Percentiles rank a stretch among this genome's conserved stretches.
phyloP scores from a whole-genome alignment of 2,888 invertebrate species.

The Hemicrepidius hirtus region DNA sequence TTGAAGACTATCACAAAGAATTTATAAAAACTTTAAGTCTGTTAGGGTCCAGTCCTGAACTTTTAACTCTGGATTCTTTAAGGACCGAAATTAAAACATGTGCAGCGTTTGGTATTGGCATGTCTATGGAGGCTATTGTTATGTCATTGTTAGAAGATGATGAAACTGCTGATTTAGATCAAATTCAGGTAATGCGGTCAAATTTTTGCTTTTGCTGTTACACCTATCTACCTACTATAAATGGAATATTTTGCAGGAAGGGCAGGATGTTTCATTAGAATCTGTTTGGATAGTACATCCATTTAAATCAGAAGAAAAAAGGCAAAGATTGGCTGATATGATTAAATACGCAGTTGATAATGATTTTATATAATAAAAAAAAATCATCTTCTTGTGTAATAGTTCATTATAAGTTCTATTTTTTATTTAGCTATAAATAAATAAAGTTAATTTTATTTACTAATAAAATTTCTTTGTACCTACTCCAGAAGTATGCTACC shows the following conservation, averaged over 20 bases:
- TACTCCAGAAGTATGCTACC: too few species aligned
- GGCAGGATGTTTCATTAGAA: constrained; percentile 75
- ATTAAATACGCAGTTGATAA: constrained; percentile 79
- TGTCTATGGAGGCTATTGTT: constrained; percentile 77
- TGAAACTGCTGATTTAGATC: constrained; percentile 76
- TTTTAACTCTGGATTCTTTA: constrained; percentile 75
- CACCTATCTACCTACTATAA: too few species aligned
- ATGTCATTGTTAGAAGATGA: constrained; percentile 76
- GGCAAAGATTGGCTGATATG: constrained; percentile 78
- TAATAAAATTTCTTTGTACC: too few species aligned
- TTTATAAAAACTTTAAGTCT: constrained; percentile 74
- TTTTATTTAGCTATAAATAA: too few species aligned
- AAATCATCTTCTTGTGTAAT: not conserved
- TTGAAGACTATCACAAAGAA: constrained; percentile 77
- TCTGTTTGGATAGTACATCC: constrained; percentile 79
- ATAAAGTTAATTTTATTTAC: too few species aligned
- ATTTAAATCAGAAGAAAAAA: constrained; percentile 76
- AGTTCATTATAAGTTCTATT: not conserved
- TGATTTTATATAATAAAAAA: constrained; percentile 27
- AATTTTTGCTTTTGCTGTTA: too few species aligned
- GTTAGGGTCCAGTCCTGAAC: constrained; percentile 77
- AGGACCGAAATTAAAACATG: constrained; percentile 75
- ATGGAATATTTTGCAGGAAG: constrained; percentile 72
- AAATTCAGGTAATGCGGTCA: constrained; percentile 73
- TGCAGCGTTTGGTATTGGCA: constrained; percentile 76